Base-by-base conservation (phyloP, 2,888 invertebrate genomes). In the Xylota sylvarum region DNA sequence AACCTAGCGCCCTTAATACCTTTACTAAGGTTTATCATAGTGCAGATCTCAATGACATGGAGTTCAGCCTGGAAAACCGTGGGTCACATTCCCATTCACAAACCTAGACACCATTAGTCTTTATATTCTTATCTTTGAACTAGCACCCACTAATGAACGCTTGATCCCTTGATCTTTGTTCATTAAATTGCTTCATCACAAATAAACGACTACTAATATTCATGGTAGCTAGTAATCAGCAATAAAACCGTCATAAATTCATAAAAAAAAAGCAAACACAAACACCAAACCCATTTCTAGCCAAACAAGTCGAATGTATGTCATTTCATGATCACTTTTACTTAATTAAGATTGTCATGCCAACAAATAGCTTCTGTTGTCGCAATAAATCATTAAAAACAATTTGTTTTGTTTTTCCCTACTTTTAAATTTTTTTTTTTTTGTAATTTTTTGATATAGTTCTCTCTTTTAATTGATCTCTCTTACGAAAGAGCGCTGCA, bases 301-400 rank as follows among this genome's bases (percentile, higher is more conserved):
- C 60, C 76, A 48, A 69, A 64, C 69, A 73, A 72, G 52, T 80
- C 65, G 46, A 65, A 76, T 64, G 60, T 85, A 55, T 85, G 85
- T 81, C 76, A 77, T 56, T 52, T 72, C 58, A 76, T 52, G 80
- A 81, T 77, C 81, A 62, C 80, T 77, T 77, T 85, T 80, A 85
- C 85, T 85, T 67, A 80, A 85, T 85, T 80, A 69, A 85, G 80
- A 80, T 69, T 85, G 84, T 80, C 84, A 76, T 58, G 64, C 70
- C 69, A 80, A 80, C 84, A 85, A 80, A 80, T 85, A 85, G 81
- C 58, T 64, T 55, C 46, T 76, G 70, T 81, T 85, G 85, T 77
- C 80, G 76, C 81, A 70, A 80, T 85, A 81, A 85, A 85, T 85
- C 85, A 85, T 81, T 67, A 55, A 65, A 67, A 70, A 58, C n/a